Base-by-base conservation (phyloP, 2,888 invertebrate species). In the Phyllotreta cruciferae region DNA sequence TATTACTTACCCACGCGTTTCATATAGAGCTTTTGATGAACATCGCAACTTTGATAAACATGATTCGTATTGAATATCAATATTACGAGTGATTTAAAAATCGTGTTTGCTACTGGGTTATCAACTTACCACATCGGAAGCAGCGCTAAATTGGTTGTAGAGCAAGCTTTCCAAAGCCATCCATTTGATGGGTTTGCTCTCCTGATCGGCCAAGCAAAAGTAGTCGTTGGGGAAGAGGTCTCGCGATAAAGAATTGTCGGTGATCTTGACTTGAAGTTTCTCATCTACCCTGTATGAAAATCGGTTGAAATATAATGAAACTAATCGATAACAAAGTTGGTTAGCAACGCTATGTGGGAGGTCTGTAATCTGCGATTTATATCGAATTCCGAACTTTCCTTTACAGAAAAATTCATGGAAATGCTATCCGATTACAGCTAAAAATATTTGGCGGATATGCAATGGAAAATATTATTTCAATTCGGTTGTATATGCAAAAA, bases 121-220 rank as follows among this genome's bases (percentile, higher is more conserved):
- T 24, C 24, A 24, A 81, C 87, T 86, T 83, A 94, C 94, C 86
- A 96, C 93, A 83, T 98, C 97, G 56, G 94, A 92, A 61, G 94
- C 90, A 53, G 90, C 89, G 64, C 91, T 90, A 79, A 92, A 96
- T 76, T 91, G 89, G 74, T 90, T 89, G 75, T 91, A 90, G 60
- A 91, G 49, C 56, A 97, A 82, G 65, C 94, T 91, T 81, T 98
- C 98, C 50, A 96, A 84, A 0, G 98, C 93, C 77, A 98, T 84
- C 98, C 98, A 98, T 81, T 98, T 98, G 72, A 98, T 90, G 0
- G 98, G 98, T 69, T 97, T 87, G 82, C 97, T 96, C 81, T 97
- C 96, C 76, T 97, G 97, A 84, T 98, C 97, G 0, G 96, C 96
- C 70, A 98, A 84, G 79, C 97, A 97, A 80, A 96, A 93, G 82